phyloP scores from a whole-genome alignment of 2,797 vertebrate genomes.

The Sebastes aleutianus region DNA sequence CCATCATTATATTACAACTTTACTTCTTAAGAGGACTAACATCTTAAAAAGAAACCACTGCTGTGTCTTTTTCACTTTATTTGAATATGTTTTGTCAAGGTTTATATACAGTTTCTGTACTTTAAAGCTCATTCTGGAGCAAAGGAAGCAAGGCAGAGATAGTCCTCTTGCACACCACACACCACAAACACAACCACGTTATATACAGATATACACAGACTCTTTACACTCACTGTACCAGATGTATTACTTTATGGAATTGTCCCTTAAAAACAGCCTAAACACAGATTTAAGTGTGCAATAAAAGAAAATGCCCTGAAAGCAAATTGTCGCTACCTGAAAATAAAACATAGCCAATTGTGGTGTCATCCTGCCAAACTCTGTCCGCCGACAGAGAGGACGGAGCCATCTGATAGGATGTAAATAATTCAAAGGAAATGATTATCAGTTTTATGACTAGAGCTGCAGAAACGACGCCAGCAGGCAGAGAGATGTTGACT shows the following conservation, averaged over 20 bases:
- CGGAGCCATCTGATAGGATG: conserved; percentile 27
- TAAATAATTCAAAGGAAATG: conserved; percentile 43
- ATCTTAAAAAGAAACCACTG: too few relatives aligned
- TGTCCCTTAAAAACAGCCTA: background rate
- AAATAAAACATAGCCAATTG: background rate
- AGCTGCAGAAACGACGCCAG: background rate
- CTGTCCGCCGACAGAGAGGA: background rate
- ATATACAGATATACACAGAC: accelerated
- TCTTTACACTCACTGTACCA: background rate
- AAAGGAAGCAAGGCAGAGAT: background rate
- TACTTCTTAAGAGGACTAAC: background rate
- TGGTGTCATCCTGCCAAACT: background rate
- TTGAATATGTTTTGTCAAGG: background rate
- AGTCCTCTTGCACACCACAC: background rate
- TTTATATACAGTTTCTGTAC: background rate
- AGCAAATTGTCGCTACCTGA: background rate
- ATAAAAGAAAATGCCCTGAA: background rate
- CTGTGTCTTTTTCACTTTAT: background rate
- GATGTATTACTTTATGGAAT: background rate
- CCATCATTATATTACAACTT: background rate
- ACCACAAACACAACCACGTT: background rate
- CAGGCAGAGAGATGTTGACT: background rate
- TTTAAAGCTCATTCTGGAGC: background rate
- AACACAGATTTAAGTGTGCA: background rate
- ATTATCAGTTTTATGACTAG: conserved; percentile 10